phyloP scores from a whole-genome alignment of 1,140 invertebrate species.

The Plectus sambesii region DNA sequence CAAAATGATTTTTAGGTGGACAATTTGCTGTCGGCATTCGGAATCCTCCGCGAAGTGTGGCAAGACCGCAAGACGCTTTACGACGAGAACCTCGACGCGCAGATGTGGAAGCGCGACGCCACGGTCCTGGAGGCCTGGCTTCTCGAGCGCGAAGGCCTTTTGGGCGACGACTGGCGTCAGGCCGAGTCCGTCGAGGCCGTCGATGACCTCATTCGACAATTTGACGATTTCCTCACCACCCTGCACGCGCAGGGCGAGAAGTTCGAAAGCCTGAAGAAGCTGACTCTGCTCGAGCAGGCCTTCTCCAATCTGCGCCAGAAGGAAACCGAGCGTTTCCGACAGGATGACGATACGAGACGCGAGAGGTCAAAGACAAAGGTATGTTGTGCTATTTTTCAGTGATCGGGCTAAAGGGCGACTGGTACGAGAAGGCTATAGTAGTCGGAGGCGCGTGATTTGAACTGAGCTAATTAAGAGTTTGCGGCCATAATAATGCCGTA shows the following conservation, averaged over 20 bases:
- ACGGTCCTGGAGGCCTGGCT: constrained; percentile 62
- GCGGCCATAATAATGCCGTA: no score
- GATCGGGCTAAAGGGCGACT: no score
- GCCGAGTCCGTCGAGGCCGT: constrained; percentile 77
- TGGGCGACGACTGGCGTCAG: constrained; percentile 60
- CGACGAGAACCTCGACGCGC: constrained; percentile 72
- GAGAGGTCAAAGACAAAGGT: no score
- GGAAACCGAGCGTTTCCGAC: constrained; percentile 16
- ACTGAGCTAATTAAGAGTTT: no score
- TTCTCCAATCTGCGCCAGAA: constrained; percentile 23
- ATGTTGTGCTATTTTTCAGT: no score
- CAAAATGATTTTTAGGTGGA: no score
- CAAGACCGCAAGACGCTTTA: constrained; percentile 62
- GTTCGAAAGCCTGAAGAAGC: constrained; percentile 67
- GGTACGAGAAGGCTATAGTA: no score
- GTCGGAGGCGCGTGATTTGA: no score
- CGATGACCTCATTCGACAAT: constrained; percentile 72
- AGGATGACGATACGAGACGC: constrained; percentile 31
- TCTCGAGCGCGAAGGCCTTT: constrained; percentile 49
- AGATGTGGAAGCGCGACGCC: constrained; percentile 63
- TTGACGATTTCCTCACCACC: constrained; percentile 52
- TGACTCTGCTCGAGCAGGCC: constrained; percentile 60
- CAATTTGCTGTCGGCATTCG: no score
- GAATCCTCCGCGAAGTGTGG: constrained; percentile 62
- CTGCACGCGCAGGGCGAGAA: constrained; percentile 78